Conservation (phyloP, 1,140 invertebrate species). For the Drosophila mayri region DNA sequence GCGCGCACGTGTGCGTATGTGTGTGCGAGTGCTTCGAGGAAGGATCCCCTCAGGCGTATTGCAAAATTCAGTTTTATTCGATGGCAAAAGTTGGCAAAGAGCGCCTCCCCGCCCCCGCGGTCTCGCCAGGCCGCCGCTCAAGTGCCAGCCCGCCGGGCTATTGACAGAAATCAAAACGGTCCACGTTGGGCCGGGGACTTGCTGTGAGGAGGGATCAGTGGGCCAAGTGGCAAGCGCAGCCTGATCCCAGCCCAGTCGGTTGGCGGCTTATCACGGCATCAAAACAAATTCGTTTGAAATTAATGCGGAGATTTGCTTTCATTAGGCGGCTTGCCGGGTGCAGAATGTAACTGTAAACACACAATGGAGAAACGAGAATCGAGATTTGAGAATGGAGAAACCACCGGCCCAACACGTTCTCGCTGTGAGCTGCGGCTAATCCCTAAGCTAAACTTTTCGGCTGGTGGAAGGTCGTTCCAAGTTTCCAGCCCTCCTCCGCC, state of each 20-base stretch:
- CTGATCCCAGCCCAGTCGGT: constrained; percentile 21
- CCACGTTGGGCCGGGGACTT: constrained; percentile 40
- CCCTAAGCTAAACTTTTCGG: constrained; percentile 75
- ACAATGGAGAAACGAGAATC: constrained; percentile 41
- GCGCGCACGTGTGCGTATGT: constrained; percentile 39
- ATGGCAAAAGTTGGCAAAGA: constrained; percentile 48
- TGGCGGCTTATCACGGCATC: constrained; percentile 81
- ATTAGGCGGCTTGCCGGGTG: constrained; percentile 73
- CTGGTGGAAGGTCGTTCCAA: constrained; percentile 58
- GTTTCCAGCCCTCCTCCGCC: constrained; percentile 31
- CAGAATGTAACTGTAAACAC: constrained; percentile 76
- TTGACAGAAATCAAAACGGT: constrained; percentile 79
- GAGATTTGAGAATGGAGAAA: constrained; percentile 25
- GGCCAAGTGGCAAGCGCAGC: constrained; percentile 71
- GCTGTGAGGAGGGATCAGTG: constrained; percentile 24
- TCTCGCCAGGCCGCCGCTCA: constrained; percentile 59
- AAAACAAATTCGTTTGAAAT: constrained; percentile 85
- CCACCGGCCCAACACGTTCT: constrained; percentile 57
- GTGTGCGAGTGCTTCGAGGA: constrained; percentile 26
- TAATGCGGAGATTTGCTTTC: constrained; percentile 84
- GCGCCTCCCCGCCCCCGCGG: too few species aligned
- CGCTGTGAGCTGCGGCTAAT: constrained; percentile 68
- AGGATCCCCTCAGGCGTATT: constrained; percentile 54
- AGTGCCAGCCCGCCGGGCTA: constrained; percentile 77
- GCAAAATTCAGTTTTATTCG: constrained; percentile 74